Percentiles rank a stretch among this genome's conserved stretches.
phyloP scores from a whole-genome alignment of 2,797 vertebrate species.

The Coregonus sp. region DNA sequence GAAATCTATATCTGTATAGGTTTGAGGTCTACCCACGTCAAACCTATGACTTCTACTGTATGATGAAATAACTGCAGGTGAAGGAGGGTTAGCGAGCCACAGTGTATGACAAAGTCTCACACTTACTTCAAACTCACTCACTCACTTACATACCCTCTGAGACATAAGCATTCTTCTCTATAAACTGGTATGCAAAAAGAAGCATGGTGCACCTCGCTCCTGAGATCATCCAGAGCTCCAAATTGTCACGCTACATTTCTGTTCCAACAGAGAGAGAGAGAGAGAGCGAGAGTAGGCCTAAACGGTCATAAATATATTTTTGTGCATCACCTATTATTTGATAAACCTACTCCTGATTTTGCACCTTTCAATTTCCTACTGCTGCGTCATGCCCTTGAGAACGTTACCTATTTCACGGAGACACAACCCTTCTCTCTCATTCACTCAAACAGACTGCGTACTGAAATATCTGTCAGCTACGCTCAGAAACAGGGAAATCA shows the following conservation, averaged over 20 bases:
- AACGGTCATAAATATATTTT: no score
- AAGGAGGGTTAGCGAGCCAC: conserved; percentile 45
- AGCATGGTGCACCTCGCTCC: not conserved
- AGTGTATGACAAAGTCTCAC: not conserved
- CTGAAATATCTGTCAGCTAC: conserved; percentile 10
- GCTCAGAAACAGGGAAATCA: conserved; percentile 7
- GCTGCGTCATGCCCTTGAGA: not conserved
- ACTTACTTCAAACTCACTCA: not conserved
- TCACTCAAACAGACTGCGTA: not conserved
- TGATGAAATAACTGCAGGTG: conserved; percentile 55
- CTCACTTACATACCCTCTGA: conserved; percentile 8
- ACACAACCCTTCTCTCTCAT: not conserved
- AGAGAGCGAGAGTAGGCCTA: no score
- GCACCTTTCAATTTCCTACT: not conserved
- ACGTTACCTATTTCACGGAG: not conserved
- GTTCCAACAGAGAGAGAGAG: not conserved
- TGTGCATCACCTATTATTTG: not conserved
- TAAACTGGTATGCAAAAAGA: conserved; percentile 7
- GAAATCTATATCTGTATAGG: conserved; percentile 44
- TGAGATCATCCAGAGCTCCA: not conserved
- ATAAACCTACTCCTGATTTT: not conserved
- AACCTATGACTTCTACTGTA: conserved; percentile 22
- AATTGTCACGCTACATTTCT: not conserved
- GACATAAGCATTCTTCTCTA: conserved; percentile 13
- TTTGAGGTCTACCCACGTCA: conserved; percentile 61